phyloP scores from a whole-genome alignment of 2,888 invertebrate species.

The Azorinus chamasolen region DNA sequence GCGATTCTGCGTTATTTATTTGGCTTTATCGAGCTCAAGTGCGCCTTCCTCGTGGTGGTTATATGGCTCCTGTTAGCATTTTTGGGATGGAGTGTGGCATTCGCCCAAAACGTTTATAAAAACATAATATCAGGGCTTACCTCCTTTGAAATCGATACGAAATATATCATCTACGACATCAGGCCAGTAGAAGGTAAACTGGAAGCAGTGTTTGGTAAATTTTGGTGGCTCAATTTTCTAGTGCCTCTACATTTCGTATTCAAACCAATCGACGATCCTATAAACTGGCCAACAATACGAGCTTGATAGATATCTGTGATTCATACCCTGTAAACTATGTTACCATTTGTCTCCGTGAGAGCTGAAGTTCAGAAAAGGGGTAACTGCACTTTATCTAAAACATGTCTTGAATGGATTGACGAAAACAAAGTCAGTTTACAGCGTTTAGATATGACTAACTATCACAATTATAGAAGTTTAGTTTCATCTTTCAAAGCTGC shows the following conservation, averaged over 20 bases:
- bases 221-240: constrained; percentile 78
- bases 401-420: too few species aligned
- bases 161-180: constrained; percentile 72
- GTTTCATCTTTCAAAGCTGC: too few species aligned
- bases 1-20: constrained; percentile 68
- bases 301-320: neutral
- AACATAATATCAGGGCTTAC: constrained; percentile 75
- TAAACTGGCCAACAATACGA: constrained; percentile 71
- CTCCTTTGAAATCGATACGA: constrained; percentile 77
- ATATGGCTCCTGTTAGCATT: constrained; percentile 75
- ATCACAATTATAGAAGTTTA: too few species aligned
- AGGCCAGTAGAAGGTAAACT: constrained; percentile 66
- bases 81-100: constrained; percentile 66
- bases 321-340: too few species aligned
- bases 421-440: too few species aligned
- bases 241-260: constrained; percentile 77
- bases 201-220: constrained; percentile 76
- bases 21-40: constrained; percentile 63
- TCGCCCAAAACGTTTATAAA: constrained; percentile 67
- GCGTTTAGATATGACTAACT: too few species aligned
- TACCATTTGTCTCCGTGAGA: too few species aligned
- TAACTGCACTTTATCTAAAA: too few species aligned
- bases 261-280: constrained; percentile 76
- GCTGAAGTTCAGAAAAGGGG: too few species aligned
- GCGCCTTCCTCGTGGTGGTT: constrained; percentile 65